Conservation (phyloP, 35 echinoderm and acorn worm genomes). For the Hemicentrotus pulcherrimus region DNA sequence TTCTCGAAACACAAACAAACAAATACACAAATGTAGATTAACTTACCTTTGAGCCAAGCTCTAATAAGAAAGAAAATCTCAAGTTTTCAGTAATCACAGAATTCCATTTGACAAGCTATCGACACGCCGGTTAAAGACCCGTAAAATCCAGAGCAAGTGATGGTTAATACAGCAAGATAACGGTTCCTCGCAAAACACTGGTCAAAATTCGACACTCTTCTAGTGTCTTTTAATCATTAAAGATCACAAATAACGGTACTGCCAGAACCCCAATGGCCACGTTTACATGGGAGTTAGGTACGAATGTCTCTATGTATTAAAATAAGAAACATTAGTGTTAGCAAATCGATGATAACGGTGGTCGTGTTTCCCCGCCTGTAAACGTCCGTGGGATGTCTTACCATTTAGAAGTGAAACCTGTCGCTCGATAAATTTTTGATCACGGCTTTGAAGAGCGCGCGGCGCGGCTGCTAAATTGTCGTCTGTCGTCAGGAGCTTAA, state of each 20-base stretch:
- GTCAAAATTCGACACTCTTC: background rate
- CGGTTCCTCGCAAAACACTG: background rate
- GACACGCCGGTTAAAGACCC: background rate
- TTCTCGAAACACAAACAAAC: background rate
- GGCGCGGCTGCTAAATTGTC: background rate
- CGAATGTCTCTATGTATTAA: background rate
- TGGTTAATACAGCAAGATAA: background rate
- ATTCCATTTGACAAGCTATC: background rate
- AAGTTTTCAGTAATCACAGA: background rate
- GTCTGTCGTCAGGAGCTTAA: conserved; percentile 1
- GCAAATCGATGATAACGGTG: background rate
- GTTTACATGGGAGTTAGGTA: background rate
- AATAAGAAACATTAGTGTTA: background rate
- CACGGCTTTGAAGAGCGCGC: background rate
- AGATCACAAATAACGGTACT: background rate
- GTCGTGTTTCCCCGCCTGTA: too few species aligned
- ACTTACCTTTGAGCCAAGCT: background rate
- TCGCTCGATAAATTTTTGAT: background rate
- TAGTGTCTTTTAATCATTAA: background rate
- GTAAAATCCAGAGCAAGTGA: background rate
- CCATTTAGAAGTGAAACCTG: background rate
- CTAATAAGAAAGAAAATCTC: background rate
- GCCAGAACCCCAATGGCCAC: background rate
- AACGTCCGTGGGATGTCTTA: background rate
- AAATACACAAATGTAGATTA: background rate